These are phyloP conservation scores for Drosophila nigritarsus DNA, from an alignment of 2,888 invertebrate species.

Conservation along the genomic window DNA sequence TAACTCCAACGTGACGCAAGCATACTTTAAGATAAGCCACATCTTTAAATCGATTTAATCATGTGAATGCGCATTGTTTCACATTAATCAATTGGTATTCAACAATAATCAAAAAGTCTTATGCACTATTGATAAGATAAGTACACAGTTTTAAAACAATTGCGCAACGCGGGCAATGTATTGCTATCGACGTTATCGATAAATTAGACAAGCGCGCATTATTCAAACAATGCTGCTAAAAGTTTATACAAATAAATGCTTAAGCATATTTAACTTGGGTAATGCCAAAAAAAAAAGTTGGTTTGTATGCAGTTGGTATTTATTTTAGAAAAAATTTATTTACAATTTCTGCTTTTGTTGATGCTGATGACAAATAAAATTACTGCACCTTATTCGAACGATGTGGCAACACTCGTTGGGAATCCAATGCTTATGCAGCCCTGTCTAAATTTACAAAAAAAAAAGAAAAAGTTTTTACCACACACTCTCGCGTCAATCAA, in stretches of 20 bases:
- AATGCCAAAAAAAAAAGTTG: too few relatives aligned
- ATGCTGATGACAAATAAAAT: neutral
- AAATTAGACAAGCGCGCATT: neutral
- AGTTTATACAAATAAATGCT: neutral
- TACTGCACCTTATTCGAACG: neutral
- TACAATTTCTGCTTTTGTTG: neutral
- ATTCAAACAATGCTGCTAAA: neutral
- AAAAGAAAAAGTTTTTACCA: slow-evolving; percentile 47
- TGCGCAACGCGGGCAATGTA: slow-evolving; percentile 24
- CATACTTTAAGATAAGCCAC: neutral
- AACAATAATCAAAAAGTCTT: neutral
- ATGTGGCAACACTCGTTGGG: slow-evolving; percentile 40
- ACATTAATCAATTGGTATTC: neutral
- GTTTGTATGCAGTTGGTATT: neutral
- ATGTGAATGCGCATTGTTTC: neutral
- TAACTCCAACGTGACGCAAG: neutral
- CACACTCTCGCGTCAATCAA: slow-evolving; percentile 63
- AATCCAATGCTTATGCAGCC: slow-evolving; percentile 31
- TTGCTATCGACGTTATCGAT: slow-evolving; percentile 35
- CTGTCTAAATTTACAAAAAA: slow-evolving; percentile 55
- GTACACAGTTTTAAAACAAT: slow-evolving; percentile 15
- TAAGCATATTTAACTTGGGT: too few relatives aligned
- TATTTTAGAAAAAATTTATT: neutral
- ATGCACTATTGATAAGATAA: slow-evolving; percentile 11
- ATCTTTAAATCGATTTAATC: neutral